Percentiles rank a stretch among this genome's conserved stretches.
These are phyloP conservation scores for Dendrocincla tyrannina DNA, from an alignment of 2,797 vertebrate genomes.

Conservation along the genomic window DNA sequence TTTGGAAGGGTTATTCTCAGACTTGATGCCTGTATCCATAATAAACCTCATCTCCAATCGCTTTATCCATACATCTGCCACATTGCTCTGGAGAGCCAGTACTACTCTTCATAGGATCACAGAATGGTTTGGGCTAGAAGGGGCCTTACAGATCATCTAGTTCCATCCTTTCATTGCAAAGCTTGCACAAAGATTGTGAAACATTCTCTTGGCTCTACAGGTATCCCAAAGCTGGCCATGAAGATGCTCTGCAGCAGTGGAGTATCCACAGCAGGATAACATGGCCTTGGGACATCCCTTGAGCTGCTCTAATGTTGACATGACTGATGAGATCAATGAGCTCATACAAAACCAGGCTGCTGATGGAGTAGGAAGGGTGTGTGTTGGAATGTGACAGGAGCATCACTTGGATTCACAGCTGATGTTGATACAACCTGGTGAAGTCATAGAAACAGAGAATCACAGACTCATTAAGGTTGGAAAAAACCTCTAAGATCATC, in stretches of 20 bases:
- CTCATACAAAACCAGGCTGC: accelerated
- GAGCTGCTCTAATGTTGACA: neutral
- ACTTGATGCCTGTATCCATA: neutral
- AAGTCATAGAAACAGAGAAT: neutral
- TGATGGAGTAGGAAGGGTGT: neutral
- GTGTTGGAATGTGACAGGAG: neutral
- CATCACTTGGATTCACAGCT: accelerated
- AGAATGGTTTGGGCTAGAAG: neutral
- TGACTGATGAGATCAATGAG: neutral
- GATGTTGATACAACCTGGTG: neutral
- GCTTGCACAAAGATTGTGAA: neutral
- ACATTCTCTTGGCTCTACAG: neutral
- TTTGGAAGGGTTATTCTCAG: neutral
- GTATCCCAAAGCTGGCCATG: neutral
- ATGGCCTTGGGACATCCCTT: neutral
- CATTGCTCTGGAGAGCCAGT: neutral
- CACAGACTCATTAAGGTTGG: neutral
- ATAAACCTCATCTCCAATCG: neutral
- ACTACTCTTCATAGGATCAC: accelerated
- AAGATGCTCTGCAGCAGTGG: neutral
- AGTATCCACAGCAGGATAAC: neutral
- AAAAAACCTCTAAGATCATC: neutral
- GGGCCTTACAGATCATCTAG: neutral
- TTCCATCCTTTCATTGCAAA: neutral
- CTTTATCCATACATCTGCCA: neutral